phyloP scores from a whole-genome alignment of 2,113 vertebrate genomes.

The Xenopus tropicalis region DNA sequence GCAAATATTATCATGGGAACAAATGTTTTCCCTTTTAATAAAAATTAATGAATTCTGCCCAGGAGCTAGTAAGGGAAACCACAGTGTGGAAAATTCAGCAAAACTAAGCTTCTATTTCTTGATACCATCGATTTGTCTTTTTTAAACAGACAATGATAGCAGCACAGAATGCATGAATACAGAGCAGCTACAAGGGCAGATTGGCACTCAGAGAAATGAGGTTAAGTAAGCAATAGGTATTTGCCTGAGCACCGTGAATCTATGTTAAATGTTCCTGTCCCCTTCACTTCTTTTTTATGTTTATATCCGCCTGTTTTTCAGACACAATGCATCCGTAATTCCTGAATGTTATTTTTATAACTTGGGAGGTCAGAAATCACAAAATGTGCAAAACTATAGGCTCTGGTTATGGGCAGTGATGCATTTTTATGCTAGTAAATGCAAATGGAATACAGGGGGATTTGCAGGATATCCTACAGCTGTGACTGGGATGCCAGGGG shows the following conservation, averaged over 20 bases:
- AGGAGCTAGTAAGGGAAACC: slow-evolving; percentile 75
- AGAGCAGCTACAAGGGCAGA: slow-evolving; percentile 16
- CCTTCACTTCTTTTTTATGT: too few relatives aligned
- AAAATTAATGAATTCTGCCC: slow-evolving; percentile 94
- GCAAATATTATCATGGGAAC: slow-evolving; percentile 89
- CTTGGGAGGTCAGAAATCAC: too few relatives aligned
- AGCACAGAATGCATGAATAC: slow-evolving; percentile 40
- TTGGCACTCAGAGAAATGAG: slow-evolving; percentile 23
- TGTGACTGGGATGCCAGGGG: too few relatives aligned
- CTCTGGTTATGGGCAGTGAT: too few relatives aligned
- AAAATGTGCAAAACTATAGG: too few relatives aligned
- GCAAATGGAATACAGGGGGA: too few relatives aligned
- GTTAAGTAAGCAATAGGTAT: slow-evolving; percentile 54
- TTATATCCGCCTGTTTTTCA: too few relatives aligned
- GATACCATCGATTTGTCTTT: slow-evolving; percentile 54
- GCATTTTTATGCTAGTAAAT: too few relatives aligned
- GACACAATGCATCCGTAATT: too few relatives aligned
- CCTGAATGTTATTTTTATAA: too few relatives aligned
- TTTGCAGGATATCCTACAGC: too few relatives aligned
- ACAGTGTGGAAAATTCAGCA: slow-evolving; percentile 58
- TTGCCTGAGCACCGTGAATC: slow-evolving; percentile 31
- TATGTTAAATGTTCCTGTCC: neutral
- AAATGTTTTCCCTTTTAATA: slow-evolving; percentile 95
- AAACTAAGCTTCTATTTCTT: slow-evolving; percentile 59
- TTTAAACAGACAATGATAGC: slow-evolving; percentile 52